Conservation (phyloP, 2,113 vertebrate genomes). For the Platichthys flesus region DNA sequence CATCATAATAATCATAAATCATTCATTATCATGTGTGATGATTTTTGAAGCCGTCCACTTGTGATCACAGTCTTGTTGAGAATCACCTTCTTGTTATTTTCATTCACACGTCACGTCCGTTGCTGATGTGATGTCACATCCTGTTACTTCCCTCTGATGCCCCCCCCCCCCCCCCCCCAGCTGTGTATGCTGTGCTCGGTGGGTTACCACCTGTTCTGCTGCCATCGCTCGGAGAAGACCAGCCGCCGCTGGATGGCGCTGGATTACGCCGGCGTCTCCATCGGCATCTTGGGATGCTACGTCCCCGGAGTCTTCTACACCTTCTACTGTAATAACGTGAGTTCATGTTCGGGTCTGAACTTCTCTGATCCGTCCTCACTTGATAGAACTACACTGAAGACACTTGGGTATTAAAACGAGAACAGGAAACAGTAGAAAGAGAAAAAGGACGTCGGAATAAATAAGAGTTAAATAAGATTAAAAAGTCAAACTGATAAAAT, state of each 20-base stretch:
- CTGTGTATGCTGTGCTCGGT: constrained; percentile 96
- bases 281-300: constrained; percentile 95
- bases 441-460: not conserved
- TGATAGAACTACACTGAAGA: too few relatives aligned
- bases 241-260: constrained; percentile 95
- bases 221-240: constrained; percentile 95
- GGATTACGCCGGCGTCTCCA: constrained; percentile 93
- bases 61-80: too few relatives aligned
- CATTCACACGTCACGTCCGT: not conserved
- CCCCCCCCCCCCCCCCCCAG: constrained; percentile 60
- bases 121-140: not conserved
- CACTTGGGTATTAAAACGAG: not conserved
- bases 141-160: not conserved
- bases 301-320: constrained; percentile 96
- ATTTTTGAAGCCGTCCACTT: too few relatives aligned
- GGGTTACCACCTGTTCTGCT: constrained; percentile 94
- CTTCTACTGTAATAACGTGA: constrained; percentile 95
- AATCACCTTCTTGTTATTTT: not conserved
- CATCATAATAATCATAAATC: too few relatives aligned
- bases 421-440: not conserved
- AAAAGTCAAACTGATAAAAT: too few relatives aligned
- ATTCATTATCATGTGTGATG: too few relatives aligned
- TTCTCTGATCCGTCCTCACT: not conserved
- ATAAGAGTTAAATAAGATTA: too few relatives aligned
- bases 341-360: constrained; percentile 48